Conservation (phyloP, 1,140 invertebrate species). For the Penaeus chinensis region DNA sequence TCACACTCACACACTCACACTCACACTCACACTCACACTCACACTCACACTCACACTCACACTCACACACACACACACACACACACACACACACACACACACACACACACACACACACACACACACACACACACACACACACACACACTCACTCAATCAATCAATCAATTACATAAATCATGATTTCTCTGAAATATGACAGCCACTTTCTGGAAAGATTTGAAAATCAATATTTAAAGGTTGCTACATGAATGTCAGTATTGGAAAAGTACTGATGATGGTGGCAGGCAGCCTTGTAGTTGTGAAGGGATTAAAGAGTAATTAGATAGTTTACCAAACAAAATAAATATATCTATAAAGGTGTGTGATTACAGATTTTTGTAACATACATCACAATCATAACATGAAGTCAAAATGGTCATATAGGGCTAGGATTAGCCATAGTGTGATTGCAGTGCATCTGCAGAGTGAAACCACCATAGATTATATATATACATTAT, state of each 20-base stretch:
- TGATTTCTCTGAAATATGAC: neutral
- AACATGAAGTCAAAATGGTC: too few species aligned
- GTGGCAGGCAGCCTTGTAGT: constrained; percentile 16
- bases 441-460: too few species aligned
- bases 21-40: neutral
- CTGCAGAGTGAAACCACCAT: too few species aligned
- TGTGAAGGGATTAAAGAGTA: constrained; percentile 24
- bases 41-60: too few species aligned
- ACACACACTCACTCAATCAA: too few species aligned
- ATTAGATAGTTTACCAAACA: constrained; percentile 69
- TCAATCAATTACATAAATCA: too few species aligned
- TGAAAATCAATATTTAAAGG: constrained; percentile 1
- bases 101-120: neutral
- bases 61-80: neutral
- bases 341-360: neutral
- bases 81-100: neutral
- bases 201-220: neutral
- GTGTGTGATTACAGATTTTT: too few species aligned
- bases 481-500: too few species aligned
- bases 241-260: neutral
- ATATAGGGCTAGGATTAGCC: too few species aligned
- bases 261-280: neutral
- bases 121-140: neutral
- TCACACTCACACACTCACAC: too few species aligned
- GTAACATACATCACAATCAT: too few species aligned